Evolutionary conservation across 2,888 invertebrate species (phyloP).

Genomic region (Cantharis rufa): DNA sequence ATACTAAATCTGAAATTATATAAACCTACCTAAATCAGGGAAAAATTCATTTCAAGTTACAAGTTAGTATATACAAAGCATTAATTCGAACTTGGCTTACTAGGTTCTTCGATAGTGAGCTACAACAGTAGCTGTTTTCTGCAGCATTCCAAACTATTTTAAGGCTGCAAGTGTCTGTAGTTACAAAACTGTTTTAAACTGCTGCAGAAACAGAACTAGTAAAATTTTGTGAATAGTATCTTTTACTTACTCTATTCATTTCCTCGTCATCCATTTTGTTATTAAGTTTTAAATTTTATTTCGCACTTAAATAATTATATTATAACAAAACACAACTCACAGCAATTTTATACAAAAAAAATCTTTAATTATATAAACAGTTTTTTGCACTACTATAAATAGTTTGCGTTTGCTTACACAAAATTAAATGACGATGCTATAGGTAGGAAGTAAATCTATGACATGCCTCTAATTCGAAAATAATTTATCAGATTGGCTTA

Average conservation of each 20-base stretch:
- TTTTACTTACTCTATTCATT: constrained; percentile 45
- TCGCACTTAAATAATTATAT: not conserved
- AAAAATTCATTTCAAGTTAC: no score
- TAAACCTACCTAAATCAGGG: no score
- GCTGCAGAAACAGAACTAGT: no score
- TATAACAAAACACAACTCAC: not conserved
- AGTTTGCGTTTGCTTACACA: not conserved
- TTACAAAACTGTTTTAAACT: no score
- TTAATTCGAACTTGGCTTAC: no score
- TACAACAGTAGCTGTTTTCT: no score
- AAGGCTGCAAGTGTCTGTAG: no score
- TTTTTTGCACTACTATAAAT: not conserved
- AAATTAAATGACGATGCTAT: constrained; percentile 11
- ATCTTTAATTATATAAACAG: not conserved
- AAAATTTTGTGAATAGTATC: not conserved
- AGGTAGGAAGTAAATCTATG: constrained; percentile 7
- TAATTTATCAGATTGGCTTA: constrained; percentile 13
- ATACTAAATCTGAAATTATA: no score
- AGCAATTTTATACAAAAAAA: not conserved
- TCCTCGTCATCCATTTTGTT: constrained; percentile 47
- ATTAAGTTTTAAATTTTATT: not conserved
- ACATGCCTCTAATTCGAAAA: constrained; percentile 18
- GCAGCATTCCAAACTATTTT: no score
- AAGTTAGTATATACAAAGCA: no score
- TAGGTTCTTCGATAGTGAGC: no score